Evolutionary conservation across 2,797 vertebrate species (phyloP), one percentile per base, ranked within the genome.

Genomic region (Enteromius treurensis): DNA sequence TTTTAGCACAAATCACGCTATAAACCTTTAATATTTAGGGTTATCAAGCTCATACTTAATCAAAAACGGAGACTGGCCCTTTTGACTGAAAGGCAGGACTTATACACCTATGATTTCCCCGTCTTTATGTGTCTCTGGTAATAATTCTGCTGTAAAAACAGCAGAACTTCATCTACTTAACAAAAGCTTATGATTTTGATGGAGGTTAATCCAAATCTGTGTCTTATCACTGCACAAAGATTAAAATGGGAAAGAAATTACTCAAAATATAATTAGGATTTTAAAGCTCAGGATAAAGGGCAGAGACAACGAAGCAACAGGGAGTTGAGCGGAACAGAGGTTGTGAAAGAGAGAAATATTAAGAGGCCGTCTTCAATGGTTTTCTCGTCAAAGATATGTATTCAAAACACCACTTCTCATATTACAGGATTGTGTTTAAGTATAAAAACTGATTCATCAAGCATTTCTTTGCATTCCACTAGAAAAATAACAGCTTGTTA

Each of bases 191-290:
- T 80, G 71, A 55, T 45, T 84, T 81, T 60, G 21, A 77, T 55
- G 42, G 73, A 62, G 70, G 82, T 79, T 86, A 81, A 84, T 86
- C 77, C 81, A 77, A 83, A 83, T 83, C 70, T 71, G 62, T 79
- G 77, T 77, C 53, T 80, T 37, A 84, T 84, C 58, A 34, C 69
- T 70, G 69, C 74, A 55, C 23, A 37, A 77, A 34, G 51, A 86
- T 88, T 80, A 69, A 79, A 85, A 83, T n/a, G 53, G 60, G 8
- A 80, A 83, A 85, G 65, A 83, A 68, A 85, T 86, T 40, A 86
- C 47, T 47, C 15, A 83, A 70, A 75, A 85, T 67, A 85, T 85
- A 83, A 78, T 83, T 83, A 75, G 34, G 47, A 29, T 62, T 80
- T 83, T 78, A 62, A 81, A 83, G 79, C 21, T 47, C 19, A 10